Evolutionary conservation across 2,888 invertebrate genomes (phyloP).

Genomic region (Ornithoptera alexandrae): DNA sequence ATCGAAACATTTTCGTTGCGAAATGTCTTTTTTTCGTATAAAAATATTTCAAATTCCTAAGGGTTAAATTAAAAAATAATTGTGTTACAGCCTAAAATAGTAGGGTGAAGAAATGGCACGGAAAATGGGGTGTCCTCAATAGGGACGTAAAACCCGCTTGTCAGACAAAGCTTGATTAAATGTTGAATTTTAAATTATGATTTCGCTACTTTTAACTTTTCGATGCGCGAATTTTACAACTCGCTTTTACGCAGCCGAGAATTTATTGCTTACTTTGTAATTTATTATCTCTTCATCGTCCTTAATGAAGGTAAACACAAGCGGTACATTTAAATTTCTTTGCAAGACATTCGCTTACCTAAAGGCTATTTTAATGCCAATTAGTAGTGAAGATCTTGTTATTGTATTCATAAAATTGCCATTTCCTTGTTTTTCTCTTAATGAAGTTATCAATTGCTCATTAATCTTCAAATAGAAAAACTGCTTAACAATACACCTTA

Average conservation of each 20-base stretch:
- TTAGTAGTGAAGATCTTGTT: no score
- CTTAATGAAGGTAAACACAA: neutral
- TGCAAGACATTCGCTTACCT: no score
- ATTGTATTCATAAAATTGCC: no score
- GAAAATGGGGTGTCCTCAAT: slow-evolving; percentile 62
- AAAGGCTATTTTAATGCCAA: no score
- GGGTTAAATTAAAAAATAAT: slow-evolving; percentile 70
- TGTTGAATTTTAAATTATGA: slow-evolving; percentile 75
- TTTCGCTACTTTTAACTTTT: slow-evolving; percentile 32
- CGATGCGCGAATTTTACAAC: slow-evolving; percentile 29
- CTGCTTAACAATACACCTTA: no score
- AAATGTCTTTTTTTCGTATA: no score
- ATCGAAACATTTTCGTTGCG: no score
- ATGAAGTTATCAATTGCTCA: no score
- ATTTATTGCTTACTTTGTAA: slow-evolving; percentile 36
- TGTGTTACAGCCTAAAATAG: slow-evolving; percentile 54
- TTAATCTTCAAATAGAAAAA: no score
- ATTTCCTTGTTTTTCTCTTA: no score
- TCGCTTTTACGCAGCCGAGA: slow-evolving; percentile 9
- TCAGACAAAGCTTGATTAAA: slow-evolving; percentile 71
- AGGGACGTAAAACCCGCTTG: slow-evolving; percentile 66
- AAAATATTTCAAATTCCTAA: slow-evolving; percentile 35
- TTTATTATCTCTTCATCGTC: slow-evolving; percentile 10
- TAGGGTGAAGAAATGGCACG: slow-evolving; percentile 56
- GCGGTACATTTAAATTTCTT: no score